Percentiles rank a stretch among this genome's conserved stretches.
phyloP scores from a whole-genome alignment of 2,113 vertebrate species.

The Corynorhinus townsendii region DNA sequence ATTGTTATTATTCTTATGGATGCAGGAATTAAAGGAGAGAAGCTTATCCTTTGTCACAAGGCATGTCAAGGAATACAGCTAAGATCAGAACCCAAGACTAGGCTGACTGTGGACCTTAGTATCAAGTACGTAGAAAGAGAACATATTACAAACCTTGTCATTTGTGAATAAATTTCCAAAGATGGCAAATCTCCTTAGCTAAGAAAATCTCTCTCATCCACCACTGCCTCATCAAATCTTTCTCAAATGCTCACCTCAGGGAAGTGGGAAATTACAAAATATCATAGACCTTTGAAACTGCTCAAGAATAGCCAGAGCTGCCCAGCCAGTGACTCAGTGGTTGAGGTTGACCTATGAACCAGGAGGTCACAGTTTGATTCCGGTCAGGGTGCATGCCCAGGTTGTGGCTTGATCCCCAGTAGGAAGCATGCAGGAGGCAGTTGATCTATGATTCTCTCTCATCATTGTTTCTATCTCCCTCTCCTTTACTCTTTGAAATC shows the following conservation, averaged over 20 bases:
- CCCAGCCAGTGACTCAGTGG: no score
- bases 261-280: conserved; percentile 16
- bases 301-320: background rate
- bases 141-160: conserved; percentile 9
- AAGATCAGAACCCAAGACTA: background rate
- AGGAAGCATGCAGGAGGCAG: no score
- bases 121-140: background rate
- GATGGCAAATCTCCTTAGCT: background rate
- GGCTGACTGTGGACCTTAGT: background rate
- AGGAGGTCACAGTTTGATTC: no score
- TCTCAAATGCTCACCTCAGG: conserved; percentile 11
- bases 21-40: background rate
- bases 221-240: background rate
- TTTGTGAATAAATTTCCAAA: conserved; percentile 23
- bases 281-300: background rate
- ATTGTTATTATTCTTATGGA: background rate
- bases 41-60: background rate
- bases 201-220: background rate
- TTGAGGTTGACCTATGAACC: no score
- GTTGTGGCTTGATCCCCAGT: no score
- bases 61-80: background rate
- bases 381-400: no score
- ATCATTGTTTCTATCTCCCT: no score
- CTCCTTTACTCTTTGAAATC: no score
- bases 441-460: no score